Percentiles rank a stretch among this genome's conserved stretches.
Conservation (phyloP, 2,113 vertebrate genomes). For the Cavia porcellus region DNA sequence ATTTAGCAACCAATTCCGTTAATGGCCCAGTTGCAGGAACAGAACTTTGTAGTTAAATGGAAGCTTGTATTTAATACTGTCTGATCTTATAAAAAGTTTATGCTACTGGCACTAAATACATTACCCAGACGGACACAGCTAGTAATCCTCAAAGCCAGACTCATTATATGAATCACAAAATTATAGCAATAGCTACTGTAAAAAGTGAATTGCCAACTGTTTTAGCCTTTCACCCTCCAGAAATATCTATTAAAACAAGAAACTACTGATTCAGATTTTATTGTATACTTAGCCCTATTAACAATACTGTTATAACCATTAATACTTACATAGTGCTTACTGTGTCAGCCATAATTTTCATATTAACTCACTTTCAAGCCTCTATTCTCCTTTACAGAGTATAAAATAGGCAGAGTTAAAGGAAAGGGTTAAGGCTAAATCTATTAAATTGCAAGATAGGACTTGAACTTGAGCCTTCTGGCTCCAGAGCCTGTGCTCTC, state of each 20-base stretch:
- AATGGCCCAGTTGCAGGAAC: background rate
- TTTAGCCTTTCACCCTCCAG: background rate
- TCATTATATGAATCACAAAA: conserved; percentile 1
- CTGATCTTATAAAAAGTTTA: background rate
- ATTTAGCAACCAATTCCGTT: background rate
- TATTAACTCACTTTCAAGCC: background rate
- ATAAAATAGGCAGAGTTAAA: conserved; percentile 54
- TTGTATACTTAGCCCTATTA: background rate
- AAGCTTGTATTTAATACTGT: background rate
- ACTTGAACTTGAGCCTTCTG: background rate
- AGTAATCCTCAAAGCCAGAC: background rate
- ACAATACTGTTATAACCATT: background rate
- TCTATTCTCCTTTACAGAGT: background rate
- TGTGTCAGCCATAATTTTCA: background rate
- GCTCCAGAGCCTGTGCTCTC: background rate
- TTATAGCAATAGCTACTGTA: background rate
- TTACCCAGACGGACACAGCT: background rate
- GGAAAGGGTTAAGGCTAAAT: background rate
- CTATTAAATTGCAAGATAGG: background rate
- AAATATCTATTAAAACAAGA: conserved; percentile 24
- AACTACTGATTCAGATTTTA: conserved; percentile 15
- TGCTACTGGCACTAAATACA: background rate
- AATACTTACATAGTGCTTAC: background rate
- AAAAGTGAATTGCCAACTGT: conserved; percentile 23
- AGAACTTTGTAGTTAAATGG: background rate